Evolutionary conservation across 2,888 invertebrate genomes (phyloP).

Genomic region (Smittia aterrima): DNA sequence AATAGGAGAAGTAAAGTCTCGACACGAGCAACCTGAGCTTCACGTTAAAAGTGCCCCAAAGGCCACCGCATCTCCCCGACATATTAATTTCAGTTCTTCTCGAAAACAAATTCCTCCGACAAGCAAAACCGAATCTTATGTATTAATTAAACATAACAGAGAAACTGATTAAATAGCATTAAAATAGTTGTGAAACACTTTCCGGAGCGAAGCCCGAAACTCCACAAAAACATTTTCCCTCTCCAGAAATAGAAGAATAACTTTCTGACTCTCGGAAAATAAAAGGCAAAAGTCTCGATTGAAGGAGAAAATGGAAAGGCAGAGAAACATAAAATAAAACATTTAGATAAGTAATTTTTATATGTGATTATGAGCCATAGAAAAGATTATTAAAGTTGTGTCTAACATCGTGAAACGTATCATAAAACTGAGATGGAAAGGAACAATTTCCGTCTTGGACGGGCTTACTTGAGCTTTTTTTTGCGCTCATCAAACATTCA

Average conservation of each 20-base stretch:
- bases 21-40: too few relatives aligned
- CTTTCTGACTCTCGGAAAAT: not conserved
- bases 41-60: too few relatives aligned
- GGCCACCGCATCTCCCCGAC: not conserved
- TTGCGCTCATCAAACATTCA: conserved; percentile 11
- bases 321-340: not conserved
- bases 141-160: not conserved
- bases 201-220: not conserved
- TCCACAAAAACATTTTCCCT: not conserved
- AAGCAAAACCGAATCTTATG: too few relatives aligned
- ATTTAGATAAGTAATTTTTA: not conserved
- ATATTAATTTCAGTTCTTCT: not conserved
- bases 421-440: not conserved
- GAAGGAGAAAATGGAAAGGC: not conserved
- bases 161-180: not conserved
- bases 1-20: too few relatives aligned
- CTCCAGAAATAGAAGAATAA: not conserved
- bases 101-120: not conserved
- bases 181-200: not conserved
- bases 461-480: not conserved
- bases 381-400: not conserved
- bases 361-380: not conserved
- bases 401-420: not conserved
- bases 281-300: not conserved
- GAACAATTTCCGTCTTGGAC: not conserved